Base-by-base conservation (phyloP, 2,888 invertebrate species). In the Periphyllus acericola region DNA sequence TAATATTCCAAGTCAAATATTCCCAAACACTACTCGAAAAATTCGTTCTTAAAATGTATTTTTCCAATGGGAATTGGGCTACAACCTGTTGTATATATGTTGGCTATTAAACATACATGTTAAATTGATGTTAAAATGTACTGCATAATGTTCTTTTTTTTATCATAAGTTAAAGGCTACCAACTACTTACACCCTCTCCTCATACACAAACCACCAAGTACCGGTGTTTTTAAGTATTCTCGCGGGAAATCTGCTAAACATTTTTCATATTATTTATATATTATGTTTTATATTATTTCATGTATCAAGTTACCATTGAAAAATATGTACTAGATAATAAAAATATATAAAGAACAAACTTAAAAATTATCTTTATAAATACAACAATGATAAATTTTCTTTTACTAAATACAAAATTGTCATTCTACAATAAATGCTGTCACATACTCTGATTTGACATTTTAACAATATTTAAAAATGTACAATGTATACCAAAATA, bases 271-370 rank as follows among this genome's bases (percentile, higher is more conserved):
- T n/a, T n/a, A n/a, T n/a, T n/a, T n/a, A n/a, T 46, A 14, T 46
- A 46, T 14, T 11, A 14, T 46, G 40, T 46, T 46, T 8, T 14
- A 2, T 0, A 46, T 14, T 72, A 32, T 74, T 83, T 83, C 25
- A 0, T 11, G 19, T 21, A 36, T 75, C 40, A 36, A 60, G 11
- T 55, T 60, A 60, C 36, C 36, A 52, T 83, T 75, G 19, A 11
- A 74, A 72, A 75, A 60, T 83, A 75, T 75, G 3, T 75, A 60
- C 17, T 83, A 55, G 60, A 75, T 75, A 75, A 75, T 55, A 74
- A 60, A 40, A 40, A 17, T 34, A 34, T 29, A 34, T 75, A 21
- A 60, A 40, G 14, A 5, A n/a, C 25, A 2, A 68, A 52, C 32
- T n/a, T n/a, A 34, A 32, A 74, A 21, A n/a, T 74, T 25, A 71